phyloP scores from a whole-genome alignment of 2,113 vertebrate species.

The Brevimyrus niger region DNA sequence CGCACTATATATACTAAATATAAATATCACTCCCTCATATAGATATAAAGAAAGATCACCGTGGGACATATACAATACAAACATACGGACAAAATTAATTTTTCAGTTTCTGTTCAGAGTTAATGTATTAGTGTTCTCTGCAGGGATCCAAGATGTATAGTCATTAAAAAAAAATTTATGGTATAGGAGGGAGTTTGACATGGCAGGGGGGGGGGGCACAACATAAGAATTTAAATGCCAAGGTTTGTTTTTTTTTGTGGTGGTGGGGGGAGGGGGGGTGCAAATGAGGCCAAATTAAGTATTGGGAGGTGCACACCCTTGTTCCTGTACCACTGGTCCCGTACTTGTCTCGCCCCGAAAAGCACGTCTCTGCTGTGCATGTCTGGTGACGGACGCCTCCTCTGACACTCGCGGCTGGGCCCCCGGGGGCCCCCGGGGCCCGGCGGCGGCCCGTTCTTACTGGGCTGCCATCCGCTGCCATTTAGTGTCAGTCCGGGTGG shows the following conservation, averaged over 20 bases:
- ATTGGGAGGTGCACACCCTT: background rate
- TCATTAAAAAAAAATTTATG: background rate
- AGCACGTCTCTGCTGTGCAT: background rate
- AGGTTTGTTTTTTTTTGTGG: background rate
- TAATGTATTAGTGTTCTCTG: background rate
- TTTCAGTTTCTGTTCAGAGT: background rate
- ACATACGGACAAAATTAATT: background rate
- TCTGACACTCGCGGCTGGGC: background rate
- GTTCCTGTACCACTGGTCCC: background rate
- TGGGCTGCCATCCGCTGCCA: background rate
- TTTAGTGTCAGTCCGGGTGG: background rate
- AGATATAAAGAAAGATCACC: background rate
- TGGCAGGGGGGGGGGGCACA: background rate
- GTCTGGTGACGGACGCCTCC: background rate
- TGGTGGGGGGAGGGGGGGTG: background rate
- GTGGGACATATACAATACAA: background rate
- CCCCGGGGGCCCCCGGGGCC: too few relatives aligned
- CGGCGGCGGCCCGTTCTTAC: too few relatives aligned
- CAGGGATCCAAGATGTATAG: background rate
- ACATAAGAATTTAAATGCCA: background rate
- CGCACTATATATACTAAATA: background rate
- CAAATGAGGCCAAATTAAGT: background rate
- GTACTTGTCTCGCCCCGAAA: background rate
- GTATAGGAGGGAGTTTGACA: background rate
- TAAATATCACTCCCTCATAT: background rate